Conservation (phyloP, 2,888 invertebrate genomes). For the Lithophane semibrunnea region DNA sequence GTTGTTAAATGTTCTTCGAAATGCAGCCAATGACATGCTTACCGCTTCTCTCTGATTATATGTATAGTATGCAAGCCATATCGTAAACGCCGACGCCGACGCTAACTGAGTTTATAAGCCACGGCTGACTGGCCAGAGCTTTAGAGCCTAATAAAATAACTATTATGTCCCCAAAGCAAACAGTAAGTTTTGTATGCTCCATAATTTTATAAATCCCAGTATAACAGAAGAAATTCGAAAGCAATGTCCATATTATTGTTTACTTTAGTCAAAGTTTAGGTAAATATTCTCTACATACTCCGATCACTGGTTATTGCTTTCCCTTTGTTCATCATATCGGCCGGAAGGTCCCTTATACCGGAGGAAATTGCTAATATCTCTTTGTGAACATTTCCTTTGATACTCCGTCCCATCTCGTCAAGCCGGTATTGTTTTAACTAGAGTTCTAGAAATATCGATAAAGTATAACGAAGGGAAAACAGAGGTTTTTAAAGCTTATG, state of each 20-base stretch:
- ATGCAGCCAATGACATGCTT: not conserved
- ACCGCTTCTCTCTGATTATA: not conserved
- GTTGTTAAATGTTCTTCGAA: not conserved
- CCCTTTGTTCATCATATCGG: conserved; percentile 47
- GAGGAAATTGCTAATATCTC: conserved; percentile 58
- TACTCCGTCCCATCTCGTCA: conserved; percentile 20
- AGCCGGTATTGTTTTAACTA: conserved; percentile 28
- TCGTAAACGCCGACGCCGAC: conserved; percentile 6
- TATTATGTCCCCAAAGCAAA: not conserved
- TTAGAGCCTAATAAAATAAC: conserved; percentile 11
- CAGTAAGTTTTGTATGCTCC: not conserved
- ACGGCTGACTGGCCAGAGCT: not conserved
- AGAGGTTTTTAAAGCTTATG: not conserved
- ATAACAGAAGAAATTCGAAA: not conserved
- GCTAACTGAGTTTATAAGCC: not conserved
- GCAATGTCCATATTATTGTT: conserved; percentile 6
- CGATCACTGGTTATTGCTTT: conserved; percentile 39
- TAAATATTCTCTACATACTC: conserved; percentile 17
- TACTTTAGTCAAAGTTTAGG: conserved; percentile 8
- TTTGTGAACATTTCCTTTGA: conserved; percentile 55
- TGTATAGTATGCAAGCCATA: not conserved
- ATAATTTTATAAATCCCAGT: not conserved
- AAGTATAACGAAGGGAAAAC: not conserved
- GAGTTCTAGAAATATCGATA: conserved; percentile 11
- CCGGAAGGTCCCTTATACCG: conserved; percentile 34